Conservation (phyloP, 2,113 vertebrate species). For the Salvelinus fontinalis region DNA sequence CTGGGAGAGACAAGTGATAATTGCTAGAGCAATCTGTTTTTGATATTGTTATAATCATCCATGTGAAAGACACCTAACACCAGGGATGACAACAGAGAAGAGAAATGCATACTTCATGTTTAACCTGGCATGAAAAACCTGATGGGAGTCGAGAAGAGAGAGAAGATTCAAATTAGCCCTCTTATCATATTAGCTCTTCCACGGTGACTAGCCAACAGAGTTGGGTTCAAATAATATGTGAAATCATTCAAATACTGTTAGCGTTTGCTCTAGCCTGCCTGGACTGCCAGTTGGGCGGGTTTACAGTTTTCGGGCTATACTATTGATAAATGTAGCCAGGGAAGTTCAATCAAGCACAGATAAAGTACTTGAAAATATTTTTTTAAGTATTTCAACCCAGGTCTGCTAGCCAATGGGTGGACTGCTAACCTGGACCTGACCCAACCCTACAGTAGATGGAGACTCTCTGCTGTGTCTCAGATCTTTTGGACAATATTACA, state of each 20-base stretch:
- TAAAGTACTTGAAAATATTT: too few relatives aligned
- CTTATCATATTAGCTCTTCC: constrained; percentile 46
- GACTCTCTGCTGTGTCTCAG: constrained; percentile 5
- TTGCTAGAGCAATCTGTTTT: constrained; percentile 52
- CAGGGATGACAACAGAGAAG: constrained; percentile 52
- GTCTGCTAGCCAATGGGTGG: constrained; percentile 35
- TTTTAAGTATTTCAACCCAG: too few relatives aligned
- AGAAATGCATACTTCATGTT: constrained; percentile 58
- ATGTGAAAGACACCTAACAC: constrained; percentile 35
- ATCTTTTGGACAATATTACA: constrained; percentile 52
- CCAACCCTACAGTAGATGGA: constrained; percentile 35
- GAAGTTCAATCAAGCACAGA: too few relatives aligned
- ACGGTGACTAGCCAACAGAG: constrained; percentile 17
- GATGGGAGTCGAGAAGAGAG: constrained; percentile 19
- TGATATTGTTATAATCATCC: constrained; percentile 46
- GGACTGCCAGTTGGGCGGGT: too few relatives aligned
- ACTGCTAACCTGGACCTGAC: constrained; percentile 38
- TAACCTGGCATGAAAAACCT: constrained; percentile 45
- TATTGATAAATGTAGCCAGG: too few relatives aligned
- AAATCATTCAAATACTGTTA: too few relatives aligned
- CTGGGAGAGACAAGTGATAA: constrained; percentile 42
- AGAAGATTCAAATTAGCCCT: constrained; percentile 50
- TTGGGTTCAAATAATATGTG: too few relatives aligned
- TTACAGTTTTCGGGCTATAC: too few relatives aligned
- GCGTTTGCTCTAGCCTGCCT: too few relatives aligned